Conservation (phyloP, 2,888 invertebrate genomes). For the Drosophila aldrichi region DNA sequence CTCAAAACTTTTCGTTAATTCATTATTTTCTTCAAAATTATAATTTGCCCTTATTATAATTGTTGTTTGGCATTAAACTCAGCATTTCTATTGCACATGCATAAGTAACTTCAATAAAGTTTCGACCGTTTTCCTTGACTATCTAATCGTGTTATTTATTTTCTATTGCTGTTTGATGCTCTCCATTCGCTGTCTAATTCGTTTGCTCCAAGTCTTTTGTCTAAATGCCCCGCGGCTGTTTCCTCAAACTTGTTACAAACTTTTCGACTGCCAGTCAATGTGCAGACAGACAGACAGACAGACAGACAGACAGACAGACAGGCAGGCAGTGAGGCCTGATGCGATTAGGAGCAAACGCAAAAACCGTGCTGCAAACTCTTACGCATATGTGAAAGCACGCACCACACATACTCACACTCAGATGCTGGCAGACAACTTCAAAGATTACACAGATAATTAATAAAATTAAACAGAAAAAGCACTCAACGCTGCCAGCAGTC, state of each 20-base stretch:
- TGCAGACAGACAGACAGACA: conserved; percentile 25
- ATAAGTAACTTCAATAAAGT: neutral
- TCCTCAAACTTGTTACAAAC: conserved; percentile 40
- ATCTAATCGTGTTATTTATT: conserved; percentile 7
- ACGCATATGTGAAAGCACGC: conserved; percentile 7
- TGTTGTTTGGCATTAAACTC: neutral
- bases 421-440: conserved; percentile 51
- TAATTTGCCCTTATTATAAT: neutral
- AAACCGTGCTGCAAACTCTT: conserved; percentile 1
- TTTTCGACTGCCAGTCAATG: conserved; percentile 34
- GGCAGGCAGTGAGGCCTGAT: conserved; percentile 31
- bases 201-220: conserved; percentile 18
- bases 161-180: conserved; percentile 8
- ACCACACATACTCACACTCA: neutral
- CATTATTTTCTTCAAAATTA: neutral
- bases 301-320: conserved; percentile 19
- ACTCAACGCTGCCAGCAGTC: conserved; percentile 53
- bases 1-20: neutral
- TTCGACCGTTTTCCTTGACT: neutral
- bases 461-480: conserved; percentile 80
- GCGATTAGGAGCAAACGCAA: conserved; percentile 48
- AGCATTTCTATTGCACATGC: too few relatives aligned
- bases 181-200: conserved; percentile 26
- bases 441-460: conserved; percentile 78
- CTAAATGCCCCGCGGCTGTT: conserved; percentile 23